Evolutionary conservation across 2,888 invertebrate genomes (phyloP).

Genomic region (Archips crataeganus): DNA sequence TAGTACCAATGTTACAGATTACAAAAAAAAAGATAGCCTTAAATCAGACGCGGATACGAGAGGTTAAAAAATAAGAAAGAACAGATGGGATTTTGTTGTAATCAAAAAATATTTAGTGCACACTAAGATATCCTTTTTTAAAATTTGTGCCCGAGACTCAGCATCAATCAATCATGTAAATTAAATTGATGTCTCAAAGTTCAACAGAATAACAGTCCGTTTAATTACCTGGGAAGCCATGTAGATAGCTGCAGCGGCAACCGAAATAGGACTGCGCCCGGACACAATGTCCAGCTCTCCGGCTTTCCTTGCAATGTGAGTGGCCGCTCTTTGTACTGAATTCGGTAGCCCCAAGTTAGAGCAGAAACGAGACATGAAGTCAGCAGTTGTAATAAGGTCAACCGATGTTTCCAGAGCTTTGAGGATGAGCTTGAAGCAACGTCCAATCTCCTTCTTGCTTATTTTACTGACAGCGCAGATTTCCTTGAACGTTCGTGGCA

Average conservation of each 20-base stretch:
- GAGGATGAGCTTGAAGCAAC: slow-evolving; percentile 98
- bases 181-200: too few relatives aligned
- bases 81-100: too few relatives aligned
- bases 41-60: too few relatives aligned
- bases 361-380: slow-evolving; percentile 99
- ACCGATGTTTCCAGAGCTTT: slow-evolving; percentile 98
- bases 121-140: too few relatives aligned
- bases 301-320: slow-evolving; percentile 98
- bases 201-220: too few relatives aligned
- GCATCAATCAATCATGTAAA: too few relatives aligned
- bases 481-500: slow-evolving; percentile 99
- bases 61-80: too few relatives aligned
- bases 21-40: too few relatives aligned
- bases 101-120: too few relatives aligned
- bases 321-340: slow-evolving; percentile 96
- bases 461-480: slow-evolving; percentile 99
- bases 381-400: slow-evolving; percentile 98
- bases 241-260: slow-evolving; percentile 99
- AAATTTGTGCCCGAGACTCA: too few relatives aligned
- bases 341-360: slow-evolving; percentile 96
- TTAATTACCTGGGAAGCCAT: slow-evolving; percentile 96
- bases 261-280: slow-evolving; percentile 98
- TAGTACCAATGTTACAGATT: too few relatives aligned
- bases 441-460: slow-evolving; percentile 99
- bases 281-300: slow-evolving; percentile 99